Evolutionary conservation across 1,140 invertebrate species (phyloP).

Genomic region (Trichomalopsis sarcophagae): DNA sequence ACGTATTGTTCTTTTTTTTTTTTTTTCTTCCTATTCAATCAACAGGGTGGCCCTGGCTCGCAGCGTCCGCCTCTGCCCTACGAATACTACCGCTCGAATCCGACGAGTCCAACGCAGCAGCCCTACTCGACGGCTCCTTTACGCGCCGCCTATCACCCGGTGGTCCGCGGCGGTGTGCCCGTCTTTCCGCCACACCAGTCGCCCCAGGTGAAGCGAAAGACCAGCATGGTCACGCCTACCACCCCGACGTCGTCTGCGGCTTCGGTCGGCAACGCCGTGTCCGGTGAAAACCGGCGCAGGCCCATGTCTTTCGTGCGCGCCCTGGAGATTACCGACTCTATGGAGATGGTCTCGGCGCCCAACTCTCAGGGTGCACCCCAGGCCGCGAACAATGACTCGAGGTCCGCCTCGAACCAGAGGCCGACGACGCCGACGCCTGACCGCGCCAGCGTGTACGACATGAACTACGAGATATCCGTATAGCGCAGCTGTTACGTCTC

Average conservation of each 20-base stretch:
- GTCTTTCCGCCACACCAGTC: conserved; percentile 82
- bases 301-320: conserved; percentile 95
- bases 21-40: too few relatives aligned
- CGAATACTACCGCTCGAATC: conserved; percentile 82
- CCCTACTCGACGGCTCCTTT: conserved; percentile 62
- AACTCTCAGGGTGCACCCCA: not conserved
- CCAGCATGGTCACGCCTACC: conserved; percentile 70
- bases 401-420: conserved; percentile 63
- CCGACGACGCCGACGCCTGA: conserved; percentile 83
- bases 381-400: conserved; percentile 52
- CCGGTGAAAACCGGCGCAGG: conserved; percentile 76
- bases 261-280: conserved; percentile 64
- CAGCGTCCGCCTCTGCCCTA: conserved; percentile 68
- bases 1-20: not conserved
- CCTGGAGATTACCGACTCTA: conserved; percentile 91
- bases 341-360: conserved; percentile 79
- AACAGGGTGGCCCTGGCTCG: conserved; percentile 50
- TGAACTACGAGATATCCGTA: conserved; percentile 97
- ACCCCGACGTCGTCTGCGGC: conserved; percentile 72
- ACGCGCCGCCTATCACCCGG: conserved; percentile 77
- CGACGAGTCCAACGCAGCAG: conserved; percentile 85
- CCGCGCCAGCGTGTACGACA: conserved; percentile 92
- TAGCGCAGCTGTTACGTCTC: conserved; percentile 73
- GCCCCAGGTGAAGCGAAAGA: conserved; percentile 80
- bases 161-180: conserved; percentile 79